Conservation (phyloP, 2,888 invertebrate genomes). For the Drosophila ezoana region DNA sequence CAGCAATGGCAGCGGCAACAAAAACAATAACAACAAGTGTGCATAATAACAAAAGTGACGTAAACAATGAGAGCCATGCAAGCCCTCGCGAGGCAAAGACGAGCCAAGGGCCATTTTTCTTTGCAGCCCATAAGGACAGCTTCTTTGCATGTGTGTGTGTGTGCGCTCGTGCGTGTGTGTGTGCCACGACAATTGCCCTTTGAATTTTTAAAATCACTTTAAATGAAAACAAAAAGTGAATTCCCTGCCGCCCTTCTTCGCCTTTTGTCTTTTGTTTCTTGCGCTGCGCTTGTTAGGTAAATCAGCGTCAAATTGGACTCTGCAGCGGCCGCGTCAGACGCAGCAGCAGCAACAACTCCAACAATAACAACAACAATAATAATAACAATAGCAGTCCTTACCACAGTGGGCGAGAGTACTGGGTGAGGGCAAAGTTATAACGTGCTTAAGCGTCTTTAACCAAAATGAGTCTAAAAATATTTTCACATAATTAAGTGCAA, state of each 20-base stretch:
- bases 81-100: conserved; percentile 50
- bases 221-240: conserved; percentile 76
- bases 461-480: conserved; percentile 78
- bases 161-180: conserved; percentile 22
- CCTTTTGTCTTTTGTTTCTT: conserved; percentile 63
- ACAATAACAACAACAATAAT: conserved; percentile 26
- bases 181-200: conserved; percentile 74
- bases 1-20: conserved; percentile 37
- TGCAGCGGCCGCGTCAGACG: conserved; percentile 37
- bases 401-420: background rate
- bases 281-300: conserved; percentile 75
- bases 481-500: conserved; percentile 73
- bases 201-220: conserved; percentile 80
- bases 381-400: conserved; percentile 16
- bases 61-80: conserved; percentile 61
- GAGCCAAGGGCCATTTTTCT: conserved; percentile 59
- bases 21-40: conserved; percentile 42
- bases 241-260: conserved; percentile 21
- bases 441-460: conserved; percentile 78
- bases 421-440: conserved; percentile 60
- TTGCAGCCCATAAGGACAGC: conserved; percentile 32
- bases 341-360: conserved; percentile 27
- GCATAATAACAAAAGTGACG: conserved; percentile 71
- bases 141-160: conserved; percentile 30
- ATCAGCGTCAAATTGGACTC: conserved; percentile 72